phyloP scores from a whole-genome alignment of 2,797 vertebrate species.

The Acrocephalus scirpaceus region DNA sequence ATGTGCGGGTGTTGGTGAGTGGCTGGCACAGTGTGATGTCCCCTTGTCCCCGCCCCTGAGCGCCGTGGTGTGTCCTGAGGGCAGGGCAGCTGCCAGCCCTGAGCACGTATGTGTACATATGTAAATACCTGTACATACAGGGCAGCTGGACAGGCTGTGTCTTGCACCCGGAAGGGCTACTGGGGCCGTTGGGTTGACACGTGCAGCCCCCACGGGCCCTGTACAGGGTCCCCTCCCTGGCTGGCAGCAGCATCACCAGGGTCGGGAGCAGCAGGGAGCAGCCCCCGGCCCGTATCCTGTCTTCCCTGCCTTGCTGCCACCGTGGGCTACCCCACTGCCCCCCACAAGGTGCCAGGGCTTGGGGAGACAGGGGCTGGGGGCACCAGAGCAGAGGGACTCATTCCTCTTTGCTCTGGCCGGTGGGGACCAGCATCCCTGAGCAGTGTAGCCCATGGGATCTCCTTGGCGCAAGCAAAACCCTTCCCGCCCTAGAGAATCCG shows the following conservation, averaged over 20 bases:
- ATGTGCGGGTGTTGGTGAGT: not conserved
- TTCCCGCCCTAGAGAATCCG: not conserved
- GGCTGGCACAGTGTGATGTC: not conserved
- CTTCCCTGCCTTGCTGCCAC: slow-evolving; percentile 36
- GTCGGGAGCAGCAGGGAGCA: not conserved
- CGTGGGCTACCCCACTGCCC: not conserved
- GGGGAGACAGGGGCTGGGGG: not conserved
- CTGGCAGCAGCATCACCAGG: not conserved
- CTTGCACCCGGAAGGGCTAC: slow-evolving; percentile 55
- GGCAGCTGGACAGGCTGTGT: not conserved
- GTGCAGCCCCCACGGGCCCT: not conserved
- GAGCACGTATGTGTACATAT: slow-evolving; percentile 15
- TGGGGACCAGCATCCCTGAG: not conserved
- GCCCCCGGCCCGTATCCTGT: not conserved
- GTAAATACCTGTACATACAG: slow-evolving; percentile 42
- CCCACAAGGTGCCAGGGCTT: not conserved
- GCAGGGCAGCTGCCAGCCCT: not conserved
- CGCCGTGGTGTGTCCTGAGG: not conserved
- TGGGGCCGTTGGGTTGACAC: not conserved
- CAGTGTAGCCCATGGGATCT: not conserved
- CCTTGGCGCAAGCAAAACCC: not conserved
- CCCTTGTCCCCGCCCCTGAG: not conserved
- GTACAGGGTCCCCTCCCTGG: not conserved
- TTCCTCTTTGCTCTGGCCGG: not conserved
- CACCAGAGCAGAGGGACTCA: not conserved